These are phyloP conservation scores for Eulimnadia texana DNA, from an alignment of 1,140 invertebrate genomes.

Conservation along the genomic window DNA sequence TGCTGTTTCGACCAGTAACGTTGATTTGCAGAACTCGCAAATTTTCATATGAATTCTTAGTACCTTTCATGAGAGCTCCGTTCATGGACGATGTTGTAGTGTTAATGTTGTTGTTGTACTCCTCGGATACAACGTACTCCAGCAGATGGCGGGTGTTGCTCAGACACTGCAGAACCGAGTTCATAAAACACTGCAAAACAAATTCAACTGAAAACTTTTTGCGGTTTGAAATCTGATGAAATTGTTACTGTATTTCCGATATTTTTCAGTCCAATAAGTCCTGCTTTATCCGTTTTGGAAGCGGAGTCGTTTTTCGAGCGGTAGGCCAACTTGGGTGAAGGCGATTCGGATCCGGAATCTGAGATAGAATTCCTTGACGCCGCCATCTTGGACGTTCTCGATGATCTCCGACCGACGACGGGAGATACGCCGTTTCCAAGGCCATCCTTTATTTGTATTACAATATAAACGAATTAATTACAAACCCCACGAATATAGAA, in stretches of 20 bases:
- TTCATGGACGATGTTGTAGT: conserved; percentile 63
- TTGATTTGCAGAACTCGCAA: too few relatives aligned
- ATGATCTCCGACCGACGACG: not conserved
- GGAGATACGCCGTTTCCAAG: not conserved
- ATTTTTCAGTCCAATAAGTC: conserved; percentile 73
- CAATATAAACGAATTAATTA: too few relatives aligned
- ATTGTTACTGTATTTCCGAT: conserved; percentile 66
- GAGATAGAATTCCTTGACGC: conserved; percentile 5
- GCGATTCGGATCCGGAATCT: conserved; percentile 9
- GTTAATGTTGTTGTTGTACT: conserved; percentile 54
- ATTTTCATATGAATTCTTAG: too few relatives aligned
- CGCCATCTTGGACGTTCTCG: not conserved
- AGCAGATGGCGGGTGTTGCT: conserved; percentile 68
- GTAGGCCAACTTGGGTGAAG: conserved; percentile 7
- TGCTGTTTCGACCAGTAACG: too few relatives aligned
- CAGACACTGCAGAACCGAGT: conserved; percentile 86
- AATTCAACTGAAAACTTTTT: conserved; percentile 4
- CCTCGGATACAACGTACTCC: conserved; percentile 52
- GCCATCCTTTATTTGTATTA: too few relatives aligned
- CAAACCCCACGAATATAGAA: too few relatives aligned
- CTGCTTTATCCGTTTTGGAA: conserved; percentile 29
- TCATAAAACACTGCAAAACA: conserved; percentile 72
- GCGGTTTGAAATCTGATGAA: not conserved
- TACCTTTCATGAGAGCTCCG: conserved; percentile 56
- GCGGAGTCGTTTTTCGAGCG: conserved; percentile 7